A percentile compares a stretch with the other conserved stretches of the same genome.
These are phyloP conservation scores for Hofmannophila pseudospretella DNA, from an alignment of 2,888 invertebrate species.

Conservation along the genomic window DNA sequence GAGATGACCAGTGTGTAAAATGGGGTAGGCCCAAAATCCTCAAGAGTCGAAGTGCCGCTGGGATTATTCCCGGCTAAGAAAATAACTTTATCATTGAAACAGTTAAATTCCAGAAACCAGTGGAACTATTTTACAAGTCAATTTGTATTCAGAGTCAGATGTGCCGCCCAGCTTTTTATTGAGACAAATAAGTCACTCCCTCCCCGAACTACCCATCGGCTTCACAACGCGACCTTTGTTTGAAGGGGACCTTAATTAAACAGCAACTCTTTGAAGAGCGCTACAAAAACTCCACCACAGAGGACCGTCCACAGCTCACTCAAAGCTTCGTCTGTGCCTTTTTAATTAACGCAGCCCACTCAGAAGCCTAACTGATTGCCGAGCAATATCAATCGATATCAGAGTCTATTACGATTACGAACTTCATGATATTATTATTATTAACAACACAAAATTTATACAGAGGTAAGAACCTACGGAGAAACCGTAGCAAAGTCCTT, in stretches of 20 bases:
- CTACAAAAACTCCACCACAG: conserved; percentile 32
- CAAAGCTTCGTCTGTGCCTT: conserved; percentile 19
- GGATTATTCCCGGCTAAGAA: no score
- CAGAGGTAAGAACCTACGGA: no score
- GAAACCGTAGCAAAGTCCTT: no score
- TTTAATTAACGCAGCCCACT: conserved; percentile 39
- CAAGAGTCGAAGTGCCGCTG: no score
- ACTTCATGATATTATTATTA: conserved; percentile 14
- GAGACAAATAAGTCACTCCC: conserved; percentile 26
- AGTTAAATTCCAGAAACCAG: neutral
- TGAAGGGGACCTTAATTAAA: conserved; percentile 44
- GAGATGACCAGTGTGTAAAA: no score
- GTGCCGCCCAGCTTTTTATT: conserved; percentile 25
- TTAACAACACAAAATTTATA: no score
- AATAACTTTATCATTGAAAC: neutral
- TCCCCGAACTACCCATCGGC: conserved; percentile 15
- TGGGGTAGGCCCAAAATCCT: no score
- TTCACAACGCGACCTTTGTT: conserved; percentile 32
- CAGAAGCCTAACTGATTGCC: conserved; percentile 20
- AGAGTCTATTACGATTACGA: conserved; percentile 14
- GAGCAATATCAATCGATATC: conserved; percentile 23
- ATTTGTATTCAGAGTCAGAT: neutral
- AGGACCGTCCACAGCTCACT: conserved; percentile 12
- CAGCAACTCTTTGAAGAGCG: conserved; percentile 35
- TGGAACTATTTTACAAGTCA: neutral